Evolutionary conservation across 2,113 vertebrate genomes (phyloP).

Genomic region (Zeus faber): DNA sequence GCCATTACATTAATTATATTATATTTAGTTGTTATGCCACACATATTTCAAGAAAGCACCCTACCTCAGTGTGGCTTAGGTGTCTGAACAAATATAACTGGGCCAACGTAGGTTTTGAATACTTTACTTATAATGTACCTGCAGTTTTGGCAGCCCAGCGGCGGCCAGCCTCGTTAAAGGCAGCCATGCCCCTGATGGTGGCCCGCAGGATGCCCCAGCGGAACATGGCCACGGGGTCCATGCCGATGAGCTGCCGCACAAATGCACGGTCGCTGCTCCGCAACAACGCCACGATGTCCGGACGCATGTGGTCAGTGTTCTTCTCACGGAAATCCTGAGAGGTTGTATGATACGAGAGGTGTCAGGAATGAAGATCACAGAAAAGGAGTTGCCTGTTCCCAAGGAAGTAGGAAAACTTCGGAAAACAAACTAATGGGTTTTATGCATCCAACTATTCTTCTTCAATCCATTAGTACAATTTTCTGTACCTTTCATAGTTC

Average conservation of each 20-base stretch:
- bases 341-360: neutral
- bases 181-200: slow-evolving; percentile 83
- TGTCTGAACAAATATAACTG: no score
- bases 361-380: neutral
- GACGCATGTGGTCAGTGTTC: slow-evolving; percentile 98
- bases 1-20: no score
- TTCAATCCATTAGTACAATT: no score
- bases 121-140: slow-evolving; percentile 60
- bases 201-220: slow-evolving; percentile 93
- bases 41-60: no score
- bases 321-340: slow-evolving; percentile 95
- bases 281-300: slow-evolving; percentile 92
- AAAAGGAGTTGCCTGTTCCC: no score
- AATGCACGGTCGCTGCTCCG: slow-evolving; percentile 90
- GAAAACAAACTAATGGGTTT: no score
- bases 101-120: no score
- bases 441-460: no score
- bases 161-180: slow-evolving; percentile 84
- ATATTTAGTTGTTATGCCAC: no score
- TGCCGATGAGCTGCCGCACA: slow-evolving; percentile 91
- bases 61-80: no score
- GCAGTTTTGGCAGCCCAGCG: slow-evolving; percentile 79
- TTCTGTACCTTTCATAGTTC: no score
- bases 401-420: no score
- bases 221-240: slow-evolving; percentile 96